Evolutionary conservation across 64 coral and sea anemone genomes (phyloP), one percentile per base, ranked within the genome.

Genomic region (Pocillopora verrucosa): DNA sequence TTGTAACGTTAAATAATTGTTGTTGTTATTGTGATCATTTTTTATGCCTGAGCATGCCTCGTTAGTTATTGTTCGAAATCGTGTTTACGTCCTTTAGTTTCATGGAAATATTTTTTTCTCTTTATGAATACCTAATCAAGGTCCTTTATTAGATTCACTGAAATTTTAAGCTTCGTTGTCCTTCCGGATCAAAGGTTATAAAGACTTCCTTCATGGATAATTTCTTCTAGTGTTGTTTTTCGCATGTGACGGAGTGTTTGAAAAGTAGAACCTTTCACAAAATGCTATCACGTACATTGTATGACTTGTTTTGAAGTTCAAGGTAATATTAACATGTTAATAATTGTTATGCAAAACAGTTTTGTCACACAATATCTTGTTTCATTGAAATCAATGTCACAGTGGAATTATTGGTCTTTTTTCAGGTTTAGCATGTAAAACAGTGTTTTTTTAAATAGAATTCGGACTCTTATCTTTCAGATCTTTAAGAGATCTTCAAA

Each of bases 271-370:
- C 67, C 3, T 56, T 85, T 85, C 45, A 72, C 63, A 22, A 85
- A 72, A 72, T 85, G 17, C 72, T 41, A 72, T 85, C 82, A 85
- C 82, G 82, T 85, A 85, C 34, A 45, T 34, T 83, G 64, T 13
- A 24, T 12, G 41, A 19, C 25, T 7, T 10, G 14, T 38, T 82
- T 68, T 68, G 35, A 85, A 85, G 65, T 72, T 72, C 63, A 85
- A 72, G 65, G 37, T 57, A 85, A 72, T 85, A 37, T 85, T 65
- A 24, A 24, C 67, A 70, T 70, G 67, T 70, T 7, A n/a, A 24
- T 22, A 7, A 24, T 85, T 85, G 65, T 85, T 69, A 56, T 85
- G 82, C 63, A 56, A 85, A 72, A 72, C n/a, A 22, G 20, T 14
- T 63, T 1, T 70, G 67, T 70, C 67, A 70, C 67, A 70, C 67